Evolutionary conservation across 2,113 vertebrate species (phyloP).

Genomic region (Cinclus cinclus): DNA sequence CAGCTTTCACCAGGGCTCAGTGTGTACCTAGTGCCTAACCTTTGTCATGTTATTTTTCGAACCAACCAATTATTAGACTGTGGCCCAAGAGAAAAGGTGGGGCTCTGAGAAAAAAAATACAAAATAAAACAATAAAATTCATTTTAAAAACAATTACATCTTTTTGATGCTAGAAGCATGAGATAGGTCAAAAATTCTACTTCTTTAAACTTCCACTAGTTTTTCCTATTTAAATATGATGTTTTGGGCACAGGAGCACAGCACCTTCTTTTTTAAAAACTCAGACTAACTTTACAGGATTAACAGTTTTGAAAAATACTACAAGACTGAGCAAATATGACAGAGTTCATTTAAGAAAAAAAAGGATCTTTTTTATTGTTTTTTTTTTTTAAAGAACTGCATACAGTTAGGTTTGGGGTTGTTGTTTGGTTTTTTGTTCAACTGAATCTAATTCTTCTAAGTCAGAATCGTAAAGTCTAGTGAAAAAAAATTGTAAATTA

Average conservation of each 20-base stretch:
- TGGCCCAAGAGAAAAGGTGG: not conserved
- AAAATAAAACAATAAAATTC: not conserved
- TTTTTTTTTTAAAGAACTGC: not conserved
- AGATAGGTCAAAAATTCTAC: not conserved
- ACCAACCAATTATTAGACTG: not conserved
- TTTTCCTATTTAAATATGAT: not conserved
- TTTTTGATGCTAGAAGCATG: not conserved
- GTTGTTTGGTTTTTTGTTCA: not conserved
- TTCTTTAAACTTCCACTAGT: not conserved
- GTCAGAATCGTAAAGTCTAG: not conserved
- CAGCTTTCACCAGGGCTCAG: not conserved
- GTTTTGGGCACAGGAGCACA: not conserved
- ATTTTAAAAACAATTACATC: no score
- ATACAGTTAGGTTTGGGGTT: not conserved
- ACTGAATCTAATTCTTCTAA: conserved; percentile 3
- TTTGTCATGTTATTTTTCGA: not conserved
- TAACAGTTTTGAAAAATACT: not conserved
- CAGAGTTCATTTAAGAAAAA: not conserved
- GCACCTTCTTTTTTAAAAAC: not conserved
- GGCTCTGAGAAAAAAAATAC: not conserved
- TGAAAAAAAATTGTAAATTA: not conserved
- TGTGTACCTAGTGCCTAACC: not conserved
- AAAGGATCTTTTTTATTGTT: not conserved
- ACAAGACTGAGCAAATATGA: not conserved
- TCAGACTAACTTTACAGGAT: not conserved